These are phyloP conservation scores for Octodon degus DNA, from an alignment of 2,113 vertebrate species.

Conservation along the genomic window DNA sequence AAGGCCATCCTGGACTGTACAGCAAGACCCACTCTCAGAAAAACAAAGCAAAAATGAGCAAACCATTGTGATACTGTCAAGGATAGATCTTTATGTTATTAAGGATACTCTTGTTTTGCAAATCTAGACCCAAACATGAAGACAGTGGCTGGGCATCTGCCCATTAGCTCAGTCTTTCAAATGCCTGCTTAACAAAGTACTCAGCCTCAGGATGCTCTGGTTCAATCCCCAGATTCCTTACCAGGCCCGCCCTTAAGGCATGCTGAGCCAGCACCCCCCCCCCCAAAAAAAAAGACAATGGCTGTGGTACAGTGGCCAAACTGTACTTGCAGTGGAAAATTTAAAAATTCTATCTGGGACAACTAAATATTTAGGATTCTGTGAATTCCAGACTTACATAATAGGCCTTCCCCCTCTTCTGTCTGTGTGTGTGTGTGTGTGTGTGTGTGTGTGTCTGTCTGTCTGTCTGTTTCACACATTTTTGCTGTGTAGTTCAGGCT, in stretches of 20 bases:
- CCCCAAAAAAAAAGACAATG: background rate
- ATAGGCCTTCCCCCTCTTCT: background rate
- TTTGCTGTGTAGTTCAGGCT: background rate
- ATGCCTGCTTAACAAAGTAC: no score
- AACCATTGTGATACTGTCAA: conserved; percentile 14
- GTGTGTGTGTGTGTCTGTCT: no score
- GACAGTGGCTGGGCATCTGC: background rate
- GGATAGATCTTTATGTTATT: conserved; percentile 29
- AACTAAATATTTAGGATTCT: conserved; percentile 37
- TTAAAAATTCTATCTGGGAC: conserved; percentile 50
- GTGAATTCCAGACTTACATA: conserved; percentile 12
- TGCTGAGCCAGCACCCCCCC: no score
- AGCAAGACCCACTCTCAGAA: background rate
- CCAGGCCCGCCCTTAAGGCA: no score
- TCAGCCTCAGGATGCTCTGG: no score
- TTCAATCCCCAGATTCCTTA: no score
- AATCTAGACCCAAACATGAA: conserved; percentile 42
- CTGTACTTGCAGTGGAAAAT: conserved; percentile 9
- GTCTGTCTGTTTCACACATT: background rate
- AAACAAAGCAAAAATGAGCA: background rate
- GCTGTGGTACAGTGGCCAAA: background rate
- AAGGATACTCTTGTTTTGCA: conserved; percentile 11
- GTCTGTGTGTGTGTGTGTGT: no score
- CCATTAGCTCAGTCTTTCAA: no score
- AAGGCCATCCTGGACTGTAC: background rate